Conservation (phyloP, 2,113 vertebrate species). For the Nycticryphes semicollaris region DNA sequence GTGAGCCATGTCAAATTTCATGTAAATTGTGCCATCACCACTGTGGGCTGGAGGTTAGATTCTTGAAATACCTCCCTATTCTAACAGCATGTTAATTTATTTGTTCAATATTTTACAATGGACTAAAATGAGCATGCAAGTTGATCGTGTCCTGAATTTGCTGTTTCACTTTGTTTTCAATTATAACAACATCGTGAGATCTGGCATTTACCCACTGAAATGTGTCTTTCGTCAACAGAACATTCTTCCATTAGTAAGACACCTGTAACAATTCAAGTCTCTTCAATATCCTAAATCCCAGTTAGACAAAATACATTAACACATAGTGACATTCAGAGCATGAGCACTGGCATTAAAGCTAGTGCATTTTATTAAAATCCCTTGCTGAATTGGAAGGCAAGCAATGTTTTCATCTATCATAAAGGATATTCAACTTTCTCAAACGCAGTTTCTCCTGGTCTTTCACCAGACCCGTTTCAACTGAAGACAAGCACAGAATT, state of each 20-base stretch:
- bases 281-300: conserved; percentile 1
- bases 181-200: conserved; percentile 14
- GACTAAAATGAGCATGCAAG: neutral
- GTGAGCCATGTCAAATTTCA: neutral
- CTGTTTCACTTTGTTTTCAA: conserved; percentile 41
- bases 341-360: neutral
- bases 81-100: neutral
- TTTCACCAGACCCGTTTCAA: neutral
- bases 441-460: neutral
- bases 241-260: neutral
- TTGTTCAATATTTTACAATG: neutral
- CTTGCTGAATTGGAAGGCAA: neutral
- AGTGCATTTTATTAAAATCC: neutral
- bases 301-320: neutral
- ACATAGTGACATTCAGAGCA: neutral
- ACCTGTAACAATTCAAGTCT: neutral
- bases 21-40: neutral
- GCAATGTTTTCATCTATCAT: too few relatives aligned
- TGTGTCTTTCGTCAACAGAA: conserved; percentile 18
- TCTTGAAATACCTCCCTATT: neutral
- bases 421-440: too few relatives aligned
- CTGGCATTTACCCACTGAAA: conserved; percentile 21
- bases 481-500: neutral
- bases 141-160: neutral
- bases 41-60: neutral